A percentile compares a stretch with the other conserved stretches of the same genome.
phyloP scores from a whole-genome alignment of 2,888 invertebrate genomes.

The Biston stratarius region DNA sequence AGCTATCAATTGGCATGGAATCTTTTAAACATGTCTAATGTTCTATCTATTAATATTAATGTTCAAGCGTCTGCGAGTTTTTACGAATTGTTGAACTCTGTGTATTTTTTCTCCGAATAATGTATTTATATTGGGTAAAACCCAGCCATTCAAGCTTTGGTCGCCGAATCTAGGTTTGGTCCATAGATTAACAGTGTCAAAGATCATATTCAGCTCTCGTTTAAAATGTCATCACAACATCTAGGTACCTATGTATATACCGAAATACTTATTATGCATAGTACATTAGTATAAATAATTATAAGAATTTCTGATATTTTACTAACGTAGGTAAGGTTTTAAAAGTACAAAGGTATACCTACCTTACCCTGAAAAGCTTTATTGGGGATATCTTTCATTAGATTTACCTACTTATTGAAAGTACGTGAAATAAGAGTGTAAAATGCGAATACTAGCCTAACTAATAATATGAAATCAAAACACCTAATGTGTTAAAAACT shows the following conservation, averaged over 20 bases:
- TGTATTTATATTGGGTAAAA: conserved; percentile 14
- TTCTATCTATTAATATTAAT: conserved; percentile 23
- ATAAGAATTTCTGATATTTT: neutral
- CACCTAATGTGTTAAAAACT: neutral
- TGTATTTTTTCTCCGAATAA: conserved; percentile 9
- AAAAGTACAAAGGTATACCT: no score
- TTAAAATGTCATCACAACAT: neutral
- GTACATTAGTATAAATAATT: neutral
- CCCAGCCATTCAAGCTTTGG: conserved; percentile 22
- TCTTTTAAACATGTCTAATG: conserved; percentile 43
- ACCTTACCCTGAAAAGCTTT: neutral
- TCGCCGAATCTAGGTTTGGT: neutral
- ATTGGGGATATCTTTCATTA: no score
- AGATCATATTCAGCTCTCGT: neutral
- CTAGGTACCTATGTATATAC: neutral
- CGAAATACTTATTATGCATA: neutral
- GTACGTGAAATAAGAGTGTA: no score
- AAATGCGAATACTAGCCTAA: no score
- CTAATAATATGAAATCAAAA: no score
- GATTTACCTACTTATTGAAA: no score
- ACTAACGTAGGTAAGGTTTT: neutral
- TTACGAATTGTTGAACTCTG: neutral
- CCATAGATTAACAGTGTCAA: neutral
- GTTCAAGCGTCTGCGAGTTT: conserved; percentile 9
- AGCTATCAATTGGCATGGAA: conserved; percentile 53